Evolutionary conservation across 2,797 vertebrate species (phyloP), one percentile per base, ranked within the genome.

Genomic region (Acridotheres tristis): DNA sequence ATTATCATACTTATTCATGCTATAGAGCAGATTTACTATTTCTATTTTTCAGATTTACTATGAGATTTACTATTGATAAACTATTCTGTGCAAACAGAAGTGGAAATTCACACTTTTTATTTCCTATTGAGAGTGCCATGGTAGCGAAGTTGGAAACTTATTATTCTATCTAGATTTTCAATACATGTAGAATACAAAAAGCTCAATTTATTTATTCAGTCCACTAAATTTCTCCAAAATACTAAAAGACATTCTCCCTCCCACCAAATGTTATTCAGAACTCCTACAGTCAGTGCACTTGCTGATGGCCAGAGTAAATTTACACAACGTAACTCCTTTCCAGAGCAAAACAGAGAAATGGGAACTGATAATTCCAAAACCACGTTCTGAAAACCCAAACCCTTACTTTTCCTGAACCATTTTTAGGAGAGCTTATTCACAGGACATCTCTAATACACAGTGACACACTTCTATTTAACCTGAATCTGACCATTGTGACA

Each of bases 221-320:
- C 30, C 38, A 42, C 38, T 84, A 18, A n/a, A 63, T 84, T 67
- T 51, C 77, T 85, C 36, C 3, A 3, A 14, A 88, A 72, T 5
- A 72, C 10, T 27, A 63, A 26, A 11, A 67, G 30, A 54, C 32
- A 48, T 36, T 45, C 48, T 57, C 47, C 13, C 13, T 89, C 21
- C 42, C 20, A 71, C 13, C 38, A 80, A n/a, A 67, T 6, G 27
- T 19, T 67, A 27, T 77, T 43, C 29, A 25, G 25, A 84, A 58
- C 25, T 36, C 11, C 54, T 27, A 6, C 0, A 36, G 54, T 6
- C 34, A 10, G 58, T 18, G 16, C 2, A 32, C 0, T 0, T 7
- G 5, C 34, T 40, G 58, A 67, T 4, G 14, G 57, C 34, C 58
- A 11, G 18, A 75, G 51, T 20, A 84, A 81, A 43, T 17, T 14